phyloP scores from a whole-genome alignment of 2,113 vertebrate genomes.

The Empidonax alnorum region DNA sequence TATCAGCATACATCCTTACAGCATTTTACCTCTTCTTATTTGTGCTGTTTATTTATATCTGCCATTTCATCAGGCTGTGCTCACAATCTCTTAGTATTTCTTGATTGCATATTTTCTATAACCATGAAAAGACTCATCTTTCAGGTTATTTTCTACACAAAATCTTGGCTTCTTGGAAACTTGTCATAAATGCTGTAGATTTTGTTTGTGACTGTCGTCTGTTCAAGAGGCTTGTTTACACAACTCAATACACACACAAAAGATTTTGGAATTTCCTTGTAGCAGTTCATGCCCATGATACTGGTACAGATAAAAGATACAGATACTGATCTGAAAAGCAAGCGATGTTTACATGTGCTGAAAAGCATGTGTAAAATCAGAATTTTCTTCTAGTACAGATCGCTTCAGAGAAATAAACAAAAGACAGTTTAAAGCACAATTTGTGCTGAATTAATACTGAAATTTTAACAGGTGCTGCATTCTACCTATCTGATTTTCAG shows the following conservation, averaged over 20 bases:
- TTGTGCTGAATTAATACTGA: background rate
- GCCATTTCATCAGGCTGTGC: background rate
- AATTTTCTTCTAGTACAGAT: background rate
- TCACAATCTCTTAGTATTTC: background rate
- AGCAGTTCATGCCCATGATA: background rate
- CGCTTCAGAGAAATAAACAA: background rate
- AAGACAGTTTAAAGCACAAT: background rate
- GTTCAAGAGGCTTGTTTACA: background rate
- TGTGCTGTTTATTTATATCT: background rate
- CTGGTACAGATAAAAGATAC: background rate
- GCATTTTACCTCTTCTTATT: background rate
- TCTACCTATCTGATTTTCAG: background rate
- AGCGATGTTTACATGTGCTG: background rate
- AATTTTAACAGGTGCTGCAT: background rate
- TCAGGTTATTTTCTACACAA: background rate
- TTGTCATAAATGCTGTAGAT: background rate
- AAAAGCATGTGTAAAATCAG: background rate
- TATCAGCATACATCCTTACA: background rate
- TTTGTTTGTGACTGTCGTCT: background rate
- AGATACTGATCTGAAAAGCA: background rate
- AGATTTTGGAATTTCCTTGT: background rate
- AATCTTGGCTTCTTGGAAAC: background rate
- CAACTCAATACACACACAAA: background rate
- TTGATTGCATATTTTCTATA: no score
- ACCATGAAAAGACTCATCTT: background rate